phyloP scores from a whole-genome alignment of 2,113 vertebrate species.

The Salvelinus alpinus region DNA sequence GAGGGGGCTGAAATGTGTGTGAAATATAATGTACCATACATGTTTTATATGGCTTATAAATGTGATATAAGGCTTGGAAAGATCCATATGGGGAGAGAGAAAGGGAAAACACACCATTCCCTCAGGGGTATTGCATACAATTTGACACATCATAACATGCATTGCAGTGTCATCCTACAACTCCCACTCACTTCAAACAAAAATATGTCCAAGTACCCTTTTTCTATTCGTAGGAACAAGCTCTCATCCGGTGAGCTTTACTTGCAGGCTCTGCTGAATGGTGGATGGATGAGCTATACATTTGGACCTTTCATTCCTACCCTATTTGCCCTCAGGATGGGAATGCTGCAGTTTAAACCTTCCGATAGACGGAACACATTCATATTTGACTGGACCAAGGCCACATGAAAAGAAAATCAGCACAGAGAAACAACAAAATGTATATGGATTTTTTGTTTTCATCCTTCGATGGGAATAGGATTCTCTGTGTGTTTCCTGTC shows the following conservation, averaged over 20 bases:
- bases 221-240: background rate
- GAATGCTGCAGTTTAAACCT: constrained; percentile 33
- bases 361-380: background rate
- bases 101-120: no score
- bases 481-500: constrained; percentile 63
- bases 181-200: background rate
- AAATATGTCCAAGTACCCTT: background rate
- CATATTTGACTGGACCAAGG: background rate
- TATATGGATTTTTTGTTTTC: constrained; percentile 23
- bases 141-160: no score
- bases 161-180: no score
- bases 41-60: no score
- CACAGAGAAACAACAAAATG: constrained; percentile 19
- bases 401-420: constrained; percentile 16
- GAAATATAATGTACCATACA: no score
- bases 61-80: no score
- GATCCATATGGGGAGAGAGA: no score
- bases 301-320: constrained; percentile 29
- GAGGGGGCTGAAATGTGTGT: background rate
- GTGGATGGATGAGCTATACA: constrained; percentile 22
- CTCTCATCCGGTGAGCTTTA: no score
- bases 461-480: constrained; percentile 56
- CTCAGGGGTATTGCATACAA: no score
- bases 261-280: background rate
- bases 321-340: constrained; percentile 31